Evolutionary conservation across 2,888 invertebrate genomes (phyloP), one percentile per base, ranked within the genome.

Genomic region (Xanthostigma xanthostigma): DNA sequence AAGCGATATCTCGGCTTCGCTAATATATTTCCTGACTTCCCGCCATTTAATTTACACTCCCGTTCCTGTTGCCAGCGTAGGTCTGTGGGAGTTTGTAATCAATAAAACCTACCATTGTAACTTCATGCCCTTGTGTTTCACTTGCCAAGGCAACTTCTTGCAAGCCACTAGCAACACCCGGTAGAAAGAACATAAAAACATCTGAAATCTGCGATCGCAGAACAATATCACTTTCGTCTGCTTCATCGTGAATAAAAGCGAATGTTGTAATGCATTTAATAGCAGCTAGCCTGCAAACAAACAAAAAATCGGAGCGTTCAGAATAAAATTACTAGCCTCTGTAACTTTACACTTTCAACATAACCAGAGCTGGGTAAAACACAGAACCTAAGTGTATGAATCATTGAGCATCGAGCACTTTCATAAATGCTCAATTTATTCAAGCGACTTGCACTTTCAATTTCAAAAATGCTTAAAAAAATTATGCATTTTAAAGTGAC

Each of bases 251-350:
- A 0, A 80, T 73, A 56, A 75, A 74, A 14, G 79, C 76, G 43
- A 84, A 67, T 0, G 76, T 69, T 66, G 76, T 75, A 9, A 86
- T 64, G 54, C 80, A 77, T 48, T 80, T 68, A 40, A 80, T 66
- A 1, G 77, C 70, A 41, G 66, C 59, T 46, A 69, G 60, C 60
- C 76, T 76, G 53, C 35, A 59, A 56, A 27, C 37, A 34, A 13
- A 45, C 46, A 44, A 49, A 10, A 50, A 39, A 39, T 9, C 33
- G 27, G 13, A 36, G 39, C 33, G 14, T 13, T 41, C 43, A 40
- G 46, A 14, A 41, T 2, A 6, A 14, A 36, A 27, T n/a, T 38
- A 27, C 41, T 46, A 36, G 14, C 17, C 3, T 6, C 11, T 6
- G 27, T 27, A 27, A 27, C 13, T 39, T 45, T 35, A 5, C 2